Evolutionary conservation across 2,113 vertebrate species (phyloP).

Genomic region (Sebastes fasciatus): DNA sequence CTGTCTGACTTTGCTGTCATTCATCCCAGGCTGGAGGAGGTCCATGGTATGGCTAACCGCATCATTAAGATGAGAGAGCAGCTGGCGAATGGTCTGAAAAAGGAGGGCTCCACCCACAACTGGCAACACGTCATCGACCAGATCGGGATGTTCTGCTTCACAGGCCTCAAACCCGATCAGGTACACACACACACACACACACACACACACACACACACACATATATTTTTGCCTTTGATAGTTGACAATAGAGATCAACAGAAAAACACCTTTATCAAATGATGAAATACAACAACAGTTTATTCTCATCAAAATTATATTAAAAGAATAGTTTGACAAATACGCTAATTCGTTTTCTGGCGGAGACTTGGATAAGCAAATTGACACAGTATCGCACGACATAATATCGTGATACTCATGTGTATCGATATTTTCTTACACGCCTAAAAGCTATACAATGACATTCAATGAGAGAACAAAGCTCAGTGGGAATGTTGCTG

Average conservation of each 20-base stretch:
- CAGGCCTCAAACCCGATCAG: slow-evolving; percentile 96
- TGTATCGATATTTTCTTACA: too few species aligned
- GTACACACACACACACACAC: slow-evolving; percentile 66
- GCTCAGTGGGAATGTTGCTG: background rate
- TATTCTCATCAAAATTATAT: too few species aligned
- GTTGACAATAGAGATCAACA: background rate
- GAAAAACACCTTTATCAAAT: background rate
- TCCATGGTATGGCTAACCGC: slow-evolving; percentile 94
- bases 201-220: too few species aligned
- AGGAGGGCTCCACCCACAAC: slow-evolving; percentile 92
- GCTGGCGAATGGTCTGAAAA: slow-evolving; percentile 93
- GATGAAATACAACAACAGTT: too few species aligned
- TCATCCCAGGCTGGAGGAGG: slow-evolving; percentile 89
- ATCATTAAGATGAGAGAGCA: slow-evolving; percentile 97
- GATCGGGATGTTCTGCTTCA: slow-evolving; percentile 99
- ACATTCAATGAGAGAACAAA: too few species aligned
- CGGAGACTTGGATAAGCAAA: too few species aligned
- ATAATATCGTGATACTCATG: too few species aligned
- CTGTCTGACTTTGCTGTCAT: background rate
- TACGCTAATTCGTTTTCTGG: too few species aligned
- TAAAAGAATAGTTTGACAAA: too few species aligned
- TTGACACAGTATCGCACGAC: too few species aligned
- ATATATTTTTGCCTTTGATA: background rate
- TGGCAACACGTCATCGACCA: slow-evolving; percentile 99
- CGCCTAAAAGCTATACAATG: too few species aligned